These are phyloP conservation scores for Pongo abelii DNA, from an alignment of 2,113 vertebrate species.

Conservation along the genomic window DNA sequence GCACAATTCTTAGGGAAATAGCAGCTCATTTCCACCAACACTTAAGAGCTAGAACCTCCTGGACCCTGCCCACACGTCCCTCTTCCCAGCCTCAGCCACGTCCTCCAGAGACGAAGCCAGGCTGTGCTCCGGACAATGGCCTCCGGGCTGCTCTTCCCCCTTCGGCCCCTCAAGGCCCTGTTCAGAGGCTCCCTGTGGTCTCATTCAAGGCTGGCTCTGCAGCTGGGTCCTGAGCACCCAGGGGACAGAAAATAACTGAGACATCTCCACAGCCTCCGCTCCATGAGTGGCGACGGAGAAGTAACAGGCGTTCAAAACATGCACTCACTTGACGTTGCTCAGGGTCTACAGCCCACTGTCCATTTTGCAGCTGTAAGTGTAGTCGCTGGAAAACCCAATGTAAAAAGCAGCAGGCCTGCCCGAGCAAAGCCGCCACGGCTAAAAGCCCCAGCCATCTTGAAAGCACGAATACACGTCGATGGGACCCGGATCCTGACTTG, in stretches of 20 bases:
- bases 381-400: neutral
- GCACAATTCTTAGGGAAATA: neutral
- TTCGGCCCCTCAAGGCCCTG: neutral
- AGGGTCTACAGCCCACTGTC: neutral
- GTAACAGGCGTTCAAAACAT: neutral
- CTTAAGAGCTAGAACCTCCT: neutral
- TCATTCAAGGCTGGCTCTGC: neutral
- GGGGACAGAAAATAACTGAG: neutral
- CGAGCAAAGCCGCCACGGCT: neutral
- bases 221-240: neutral
- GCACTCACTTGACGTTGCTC: neutral
- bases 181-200: neutral
- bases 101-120: neutral
- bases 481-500: neutral
- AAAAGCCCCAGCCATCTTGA: neutral
- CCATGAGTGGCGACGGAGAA: neutral
- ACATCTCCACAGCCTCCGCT: neutral
- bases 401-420: neutral
- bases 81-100: neutral
- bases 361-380: neutral
- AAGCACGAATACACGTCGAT: neutral
- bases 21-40: neutral
- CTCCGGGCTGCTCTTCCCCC: neutral
- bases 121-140: neutral
- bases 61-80: neutral